Base-by-base conservation (phyloP, 2,888 invertebrate genomes). In the Steromphala cineraria region DNA sequence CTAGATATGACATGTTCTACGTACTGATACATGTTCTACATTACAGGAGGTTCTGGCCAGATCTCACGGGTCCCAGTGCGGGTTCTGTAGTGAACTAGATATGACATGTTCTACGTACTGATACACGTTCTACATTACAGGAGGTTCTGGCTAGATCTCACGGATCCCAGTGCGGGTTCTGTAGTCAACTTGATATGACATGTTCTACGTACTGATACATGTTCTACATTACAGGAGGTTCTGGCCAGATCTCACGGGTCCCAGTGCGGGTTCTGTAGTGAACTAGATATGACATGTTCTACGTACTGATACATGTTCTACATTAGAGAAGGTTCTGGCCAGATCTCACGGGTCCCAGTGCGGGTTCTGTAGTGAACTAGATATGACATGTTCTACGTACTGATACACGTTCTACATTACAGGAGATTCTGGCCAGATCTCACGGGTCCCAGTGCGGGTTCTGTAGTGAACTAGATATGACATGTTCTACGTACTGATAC, bases 391-490 rank as follows among this genome's bases (percentile, higher is more conserved):
- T 46, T 46, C 10, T 46, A n/a, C 46, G 4, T 13, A 46, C 1
- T 46, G 46, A 46, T 67, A 55, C 55, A n/a, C 56, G n/a, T 46
- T 46, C 46, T 10, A 36, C 46, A 46, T 79, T 82, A 0, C 80
- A 91, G 90, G 89, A 90, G 78, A 80, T 97, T 85, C 95, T 98
- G 85, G 98, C 97, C 0, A 96, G 97, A 94, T 95, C 97, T 0
- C 98, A 98, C 91, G 98, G 98, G 0, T 97, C 98, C 0, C 98
- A 98, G 93, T 98, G 98, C 92, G 98, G 98, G 0, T 98, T 97
- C 93, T 98, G 98, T 89, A 98, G 36, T 36, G 36, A 36, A 36
- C 36, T 36, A 36, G 36, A 36, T 36, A 36, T 36, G 36, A 36
- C 3, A 36, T 36, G n/a, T n/a, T n/a, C n/a, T n/a, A n/a, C n/a